Evolutionary conservation across 2,797 vertebrate genomes (phyloP), one percentile per base, ranked within the genome.

Genomic region (Hoplostethus mediterraneus): DNA sequence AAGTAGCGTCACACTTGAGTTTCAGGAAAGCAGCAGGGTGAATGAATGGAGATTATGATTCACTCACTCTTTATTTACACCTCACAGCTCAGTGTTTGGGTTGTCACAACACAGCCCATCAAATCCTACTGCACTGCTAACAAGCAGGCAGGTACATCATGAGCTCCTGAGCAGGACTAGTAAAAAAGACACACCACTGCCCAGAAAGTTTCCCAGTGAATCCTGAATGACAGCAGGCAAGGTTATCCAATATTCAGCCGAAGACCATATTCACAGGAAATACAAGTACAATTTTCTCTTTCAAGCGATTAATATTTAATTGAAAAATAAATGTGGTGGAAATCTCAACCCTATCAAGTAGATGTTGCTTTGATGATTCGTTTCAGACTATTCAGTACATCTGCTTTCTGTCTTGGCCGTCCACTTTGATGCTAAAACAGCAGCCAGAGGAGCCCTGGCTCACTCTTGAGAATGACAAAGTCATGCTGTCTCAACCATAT

Each of bases 191-290:
- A 40, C n/a, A 21, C 21, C 21, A 21, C 42, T 30, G 40, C 8
- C n/a, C 16, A 9, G 44, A 71, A 79, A 80, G 71, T 81, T 83
- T 44, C 55, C 36, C 54, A 47, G 13, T 25, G 47, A 77, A 52
- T 56, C 38, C 48, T 51, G 11, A 0, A 0, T 36, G 25, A 51
- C 45, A 16, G 14, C n/a, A 48, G 5, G 25, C 2, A 25, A 67
- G 30, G 52, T 47, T 38, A 57, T 66, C 17, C 58, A 53, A 56
- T 52, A 62, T 13, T 16, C 28, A 17, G n/a, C 55, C 49, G 54
- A 38, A 21, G 21, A 36, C 6, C 36, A 62, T 60, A 3, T n/a
- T 63, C 53, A 61, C 48, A 77, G 28, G 49, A 63, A 21, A 21
- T 21, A 21, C 21, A 21, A 21, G 21, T 21, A 54, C 44, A 49